Base-by-base conservation (phyloP, 2,113 vertebrate species). In the Calcarius ornatus region DNA sequence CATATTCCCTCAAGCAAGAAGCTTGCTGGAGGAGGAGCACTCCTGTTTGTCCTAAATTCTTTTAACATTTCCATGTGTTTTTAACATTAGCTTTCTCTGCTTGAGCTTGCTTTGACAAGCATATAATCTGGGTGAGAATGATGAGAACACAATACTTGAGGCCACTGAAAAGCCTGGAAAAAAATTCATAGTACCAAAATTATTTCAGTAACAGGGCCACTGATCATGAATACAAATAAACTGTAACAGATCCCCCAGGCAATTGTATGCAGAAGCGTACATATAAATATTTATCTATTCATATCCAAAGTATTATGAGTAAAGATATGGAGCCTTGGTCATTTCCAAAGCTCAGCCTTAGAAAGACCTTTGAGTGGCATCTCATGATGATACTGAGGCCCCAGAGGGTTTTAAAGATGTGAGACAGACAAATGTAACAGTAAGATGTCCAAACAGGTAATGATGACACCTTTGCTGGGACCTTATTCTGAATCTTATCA, bases 161-260 rank as follows among this genome's bases (percentile, higher is more conserved):
- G 76, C 86, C 38, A 22, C 4, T 59, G 77, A 93, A 97, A 95
- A 69, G 30, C 70, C 84, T 81, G 47, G 68, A 64, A 61, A 88
- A 94, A 86, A 50, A 25, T 15, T 77, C 1, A 0, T 82, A 21
- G 81, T 84, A 81, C 30, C 45, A 91, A 90, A 97, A 95, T 81
- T 11, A 85, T 81, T 95, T 66, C 71, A 81, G 70, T 71, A 68
- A 86, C 63, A 59, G 31, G 71, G 37, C 25, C 84, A 43, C 40
- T 57, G 85, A 95, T 84, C 75, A 63, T 35, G 73, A 96, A 96
- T 86, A 77, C 68, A 97, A 96, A 96, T 80, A 86, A 94, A 69
- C 28, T 30, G 27, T 31, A 73, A 61, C 31, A 83, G 86, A 87
- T 77, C 40, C 80, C 72, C 28, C 11, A 7, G 91, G 69, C 16